Percentiles rank a stretch among this genome's conserved stretches.
Conservation (phyloP, 2,113 vertebrate species). For the Maccullochella peelii region DNA sequence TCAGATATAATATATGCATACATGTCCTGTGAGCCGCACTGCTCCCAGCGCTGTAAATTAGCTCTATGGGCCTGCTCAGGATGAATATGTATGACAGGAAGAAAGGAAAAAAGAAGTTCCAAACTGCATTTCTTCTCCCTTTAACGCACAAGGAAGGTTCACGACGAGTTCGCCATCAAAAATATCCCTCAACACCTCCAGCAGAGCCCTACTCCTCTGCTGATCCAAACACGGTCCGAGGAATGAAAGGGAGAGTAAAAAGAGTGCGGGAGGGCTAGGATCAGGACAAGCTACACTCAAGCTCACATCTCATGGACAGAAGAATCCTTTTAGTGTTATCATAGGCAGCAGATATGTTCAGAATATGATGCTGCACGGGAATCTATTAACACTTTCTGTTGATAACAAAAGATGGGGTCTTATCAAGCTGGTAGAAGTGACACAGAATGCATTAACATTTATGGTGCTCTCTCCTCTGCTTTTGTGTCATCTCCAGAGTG, state of each 20-base stretch:
- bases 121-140: conserved; percentile 5
- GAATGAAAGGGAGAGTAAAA: conserved; percentile 43
- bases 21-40: conserved; percentile 27
- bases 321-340: conserved; percentile 72
- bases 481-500: conserved; percentile 66
- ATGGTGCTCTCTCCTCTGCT: conserved; percentile 52
- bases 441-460: conserved; percentile 83
- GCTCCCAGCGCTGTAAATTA: conserved; percentile 53
- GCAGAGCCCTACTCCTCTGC: conserved; percentile 15
- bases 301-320: conserved; percentile 56
- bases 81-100: conserved; percentile 68
- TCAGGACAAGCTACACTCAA: conserved; percentile 34
- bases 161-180: conserved; percentile 50
- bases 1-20: conserved; percentile 49
- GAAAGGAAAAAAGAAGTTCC: background rate
- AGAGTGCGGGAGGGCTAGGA: conserved; percentile 9
- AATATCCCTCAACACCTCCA: conserved; percentile 44
- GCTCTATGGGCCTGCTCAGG: conserved; percentile 29
- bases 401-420: conserved; percentile 71
- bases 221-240: conserved; percentile 48
- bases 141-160: conserved; percentile 47
- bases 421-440: conserved; percentile 67
- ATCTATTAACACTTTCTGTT: conserved; percentile 70
- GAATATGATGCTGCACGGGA: conserved; percentile 45
- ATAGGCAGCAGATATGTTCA: conserved; percentile 57